Evolutionary conservation across 2,888 invertebrate genomes (phyloP).

Genomic region (Acronicta leporina): DNA sequence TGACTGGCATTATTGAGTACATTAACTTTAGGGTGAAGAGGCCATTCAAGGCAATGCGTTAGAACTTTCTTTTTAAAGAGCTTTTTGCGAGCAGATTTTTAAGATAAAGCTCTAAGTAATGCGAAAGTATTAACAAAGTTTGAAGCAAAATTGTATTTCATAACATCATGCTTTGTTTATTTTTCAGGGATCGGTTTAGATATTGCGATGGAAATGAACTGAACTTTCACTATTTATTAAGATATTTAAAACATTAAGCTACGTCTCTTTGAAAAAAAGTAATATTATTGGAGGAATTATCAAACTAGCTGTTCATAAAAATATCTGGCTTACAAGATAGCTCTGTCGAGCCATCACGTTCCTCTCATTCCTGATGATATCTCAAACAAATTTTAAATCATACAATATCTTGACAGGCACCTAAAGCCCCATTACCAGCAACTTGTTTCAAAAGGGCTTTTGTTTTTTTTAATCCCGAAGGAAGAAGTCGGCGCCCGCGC

Average conservation of each 20-base stretch:
- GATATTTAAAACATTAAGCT: too few relatives aligned
- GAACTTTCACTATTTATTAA: slow-evolving; percentile 2
- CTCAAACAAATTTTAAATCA: slow-evolving; percentile 77
- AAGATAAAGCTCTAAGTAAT: too few relatives aligned
- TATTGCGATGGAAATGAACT: neutral
- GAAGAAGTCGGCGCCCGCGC: slow-evolving; percentile 86
- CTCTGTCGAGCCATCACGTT: slow-evolving; percentile 42
- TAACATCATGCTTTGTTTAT: too few relatives aligned
- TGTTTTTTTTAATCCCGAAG: slow-evolving; percentile 85
- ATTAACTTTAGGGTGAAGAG: neutral
- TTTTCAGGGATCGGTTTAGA: too few relatives aligned
- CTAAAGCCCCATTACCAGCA: slow-evolving; percentile 80
- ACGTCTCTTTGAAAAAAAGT: too few relatives aligned
- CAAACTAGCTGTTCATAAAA: slow-evolving; percentile 3
- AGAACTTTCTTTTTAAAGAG: too few relatives aligned
- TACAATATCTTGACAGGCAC: slow-evolving; percentile 80
- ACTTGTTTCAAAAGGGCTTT: slow-evolving; percentile 86
- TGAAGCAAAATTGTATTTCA: too few relatives aligned
- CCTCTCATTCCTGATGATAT: slow-evolving; percentile 58
- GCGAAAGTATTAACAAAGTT: too few relatives aligned
- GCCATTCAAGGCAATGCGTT: neutral
- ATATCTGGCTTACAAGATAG: slow-evolving; percentile 18
- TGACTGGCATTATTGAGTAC: slow-evolving; percentile 9
- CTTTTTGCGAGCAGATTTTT: neutral
- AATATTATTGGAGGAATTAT: too few relatives aligned